A percentile compares a stretch with the other conserved stretches of the same genome.
Evolutionary conservation across 2,797 vertebrate genomes (phyloP).

Genomic region (Cynodonichthys magdalenae): DNA sequence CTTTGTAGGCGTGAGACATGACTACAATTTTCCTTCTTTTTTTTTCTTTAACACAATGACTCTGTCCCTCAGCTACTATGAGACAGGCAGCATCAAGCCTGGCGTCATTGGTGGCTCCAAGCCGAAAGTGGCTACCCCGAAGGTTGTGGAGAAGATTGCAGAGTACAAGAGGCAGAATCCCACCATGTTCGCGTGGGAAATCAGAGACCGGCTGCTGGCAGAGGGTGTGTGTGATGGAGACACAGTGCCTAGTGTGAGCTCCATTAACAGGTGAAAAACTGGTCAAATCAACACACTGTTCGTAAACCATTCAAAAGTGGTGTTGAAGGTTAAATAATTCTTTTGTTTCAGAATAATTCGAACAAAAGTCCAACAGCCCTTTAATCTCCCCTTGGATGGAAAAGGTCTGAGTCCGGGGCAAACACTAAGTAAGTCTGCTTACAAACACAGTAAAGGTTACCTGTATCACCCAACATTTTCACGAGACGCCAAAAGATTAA

Average conservation of each 20-base stretch:
- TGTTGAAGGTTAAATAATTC: not conserved
- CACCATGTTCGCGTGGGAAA: conserved; percentile 95
- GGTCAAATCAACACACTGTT: not conserved
- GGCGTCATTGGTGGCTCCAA: conserved; percentile 93
- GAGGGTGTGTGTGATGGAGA: conserved; percentile 91
- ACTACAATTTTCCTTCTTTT: too few species aligned
- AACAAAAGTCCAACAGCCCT: conserved; percentile 93
- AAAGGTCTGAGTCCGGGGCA: conserved; percentile 90
- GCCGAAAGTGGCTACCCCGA: conserved; percentile 92
- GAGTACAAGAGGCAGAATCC: conserved; percentile 94
- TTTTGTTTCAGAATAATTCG: conserved; percentile 86
- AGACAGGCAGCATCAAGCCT: conserved; percentile 93
- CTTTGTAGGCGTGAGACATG: not conserved
- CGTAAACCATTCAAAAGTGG: not conserved
- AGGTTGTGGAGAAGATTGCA: conserved; percentile 93
- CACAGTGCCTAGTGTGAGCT: conserved; percentile 93
- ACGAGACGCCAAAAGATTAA: conserved; percentile 35
- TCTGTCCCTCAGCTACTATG: conserved; percentile 85
- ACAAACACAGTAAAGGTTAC: conserved; percentile 1
- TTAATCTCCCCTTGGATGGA: conserved; percentile 90
- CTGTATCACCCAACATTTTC: not conserved
- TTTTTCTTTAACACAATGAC: not conserved
- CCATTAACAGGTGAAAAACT: conserved; percentile 88
- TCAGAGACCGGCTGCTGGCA: conserved; percentile 88
- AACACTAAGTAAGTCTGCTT: conserved; percentile 84